Conservation (phyloP, 2,888 invertebrate species). For the Julus scanicus region DNA sequence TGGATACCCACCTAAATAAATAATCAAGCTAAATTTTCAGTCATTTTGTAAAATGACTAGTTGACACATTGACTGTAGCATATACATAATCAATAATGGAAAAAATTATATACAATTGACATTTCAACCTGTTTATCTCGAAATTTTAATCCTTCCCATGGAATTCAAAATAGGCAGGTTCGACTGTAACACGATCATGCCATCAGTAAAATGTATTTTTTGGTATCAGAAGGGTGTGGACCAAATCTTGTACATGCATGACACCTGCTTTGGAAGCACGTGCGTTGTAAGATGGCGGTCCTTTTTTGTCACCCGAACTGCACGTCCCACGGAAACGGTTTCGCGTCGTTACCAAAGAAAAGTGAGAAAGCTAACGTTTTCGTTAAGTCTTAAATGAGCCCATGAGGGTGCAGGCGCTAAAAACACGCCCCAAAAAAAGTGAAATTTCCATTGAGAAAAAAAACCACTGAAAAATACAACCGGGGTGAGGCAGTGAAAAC, state of each 20-base stretch:
- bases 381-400: conserved; percentile 12
- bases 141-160: too few relatives aligned
- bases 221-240: neutral
- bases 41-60: too few relatives aligned
- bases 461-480: neutral
- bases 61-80: too few relatives aligned
- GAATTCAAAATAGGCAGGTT: too few relatives aligned
- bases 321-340: conserved; percentile 42
- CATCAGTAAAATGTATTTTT: neutral
- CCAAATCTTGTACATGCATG: neutral
- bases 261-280: conserved; percentile 17
- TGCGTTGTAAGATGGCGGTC: neutral
- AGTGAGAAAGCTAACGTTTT: conserved; percentile 34
- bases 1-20: too few relatives aligned
- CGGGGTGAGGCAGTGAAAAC: neutral
- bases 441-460: neutral
- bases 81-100: too few relatives aligned
- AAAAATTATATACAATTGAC: too few relatives aligned
- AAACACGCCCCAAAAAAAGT: neutral
- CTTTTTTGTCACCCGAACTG: conserved; percentile 26
- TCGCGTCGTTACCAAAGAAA: conserved; percentile 33
- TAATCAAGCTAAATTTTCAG: too few relatives aligned
- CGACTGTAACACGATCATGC: neutral
- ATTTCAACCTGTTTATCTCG: too few relatives aligned
- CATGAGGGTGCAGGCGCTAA: neutral